phyloP scores from a whole-genome alignment of 2,888 invertebrate species.

The Idaea straminata region DNA sequence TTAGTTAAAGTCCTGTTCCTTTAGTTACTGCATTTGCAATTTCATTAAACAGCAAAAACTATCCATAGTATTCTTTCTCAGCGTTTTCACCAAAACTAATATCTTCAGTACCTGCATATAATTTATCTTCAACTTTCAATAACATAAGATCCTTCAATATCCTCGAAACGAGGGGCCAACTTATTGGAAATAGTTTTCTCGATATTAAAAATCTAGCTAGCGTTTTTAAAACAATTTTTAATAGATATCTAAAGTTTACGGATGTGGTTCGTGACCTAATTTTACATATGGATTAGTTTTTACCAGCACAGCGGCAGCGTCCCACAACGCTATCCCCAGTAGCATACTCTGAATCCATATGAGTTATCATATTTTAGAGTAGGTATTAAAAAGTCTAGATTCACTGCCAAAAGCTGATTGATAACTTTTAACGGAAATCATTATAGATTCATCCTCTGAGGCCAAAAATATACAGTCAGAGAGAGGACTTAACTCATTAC shows the following conservation, averaged over 20 bases:
- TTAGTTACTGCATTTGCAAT: not conserved
- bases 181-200: not conserved
- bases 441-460: no score
- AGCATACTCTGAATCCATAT: not conserved
- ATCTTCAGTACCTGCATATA: not conserved
- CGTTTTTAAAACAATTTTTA: not conserved
- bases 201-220: not conserved
- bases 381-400: not conserved
- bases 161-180: not conserved
- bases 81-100: not conserved
- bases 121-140: not conserved
- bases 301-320: not conserved
- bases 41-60: not conserved
- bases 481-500: no score
- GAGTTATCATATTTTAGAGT: not conserved
- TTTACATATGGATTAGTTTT: slow-evolving; percentile 1
- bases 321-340: not conserved
- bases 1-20: not conserved
- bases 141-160: not conserved
- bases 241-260: not conserved
- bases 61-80: not conserved
- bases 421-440: no score
- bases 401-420: no score
- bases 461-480: no score
- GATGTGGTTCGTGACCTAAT: not conserved